Percentiles rank a stretch among this genome's conserved stretches.
These are phyloP conservation scores for Euglossa dilemma DNA, from an alignment of 1,140 invertebrate species.

Conservation along the genomic window DNA sequence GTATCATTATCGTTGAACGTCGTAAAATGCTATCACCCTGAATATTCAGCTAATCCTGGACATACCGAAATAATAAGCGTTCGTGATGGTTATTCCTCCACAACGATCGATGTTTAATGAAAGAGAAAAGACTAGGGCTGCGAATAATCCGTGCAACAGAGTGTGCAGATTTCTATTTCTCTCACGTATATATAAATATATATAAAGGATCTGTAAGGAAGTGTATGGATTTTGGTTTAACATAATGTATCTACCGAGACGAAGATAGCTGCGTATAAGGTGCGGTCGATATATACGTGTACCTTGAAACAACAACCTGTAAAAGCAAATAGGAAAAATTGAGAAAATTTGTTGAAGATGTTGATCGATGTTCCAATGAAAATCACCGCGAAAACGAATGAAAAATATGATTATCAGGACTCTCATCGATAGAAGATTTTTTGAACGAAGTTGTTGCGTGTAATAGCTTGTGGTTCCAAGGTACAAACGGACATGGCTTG, in stretches of 20 bases:
- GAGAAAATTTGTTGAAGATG: too few relatives aligned
- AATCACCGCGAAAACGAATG: not conserved
- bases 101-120: constrained; percentile 15
- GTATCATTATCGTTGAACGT: constrained; percentile 15
- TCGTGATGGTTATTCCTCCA: not conserved
- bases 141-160: constrained; percentile 35
- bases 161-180: constrained; percentile 2
- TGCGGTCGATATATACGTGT: not conserved
- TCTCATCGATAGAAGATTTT: not conserved
- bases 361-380: not conserved
- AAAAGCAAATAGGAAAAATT: too few relatives aligned
- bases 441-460: too few relatives aligned
- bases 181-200: not conserved
- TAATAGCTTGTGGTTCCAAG: not conserved
- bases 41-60: not conserved
- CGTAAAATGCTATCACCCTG: not conserved
- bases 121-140: constrained; percentile 36
- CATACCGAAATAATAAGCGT: not conserved
- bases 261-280: not conserved
- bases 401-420: not conserved
- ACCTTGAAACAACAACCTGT: constrained; percentile 13
- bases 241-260: not conserved
- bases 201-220: not conserved
- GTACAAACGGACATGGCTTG: not conserved
- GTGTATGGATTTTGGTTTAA: not conserved